These are phyloP conservation scores for Melanotaenia maccullochi DNA, from an alignment of 2,797 vertebrate species.

Conservation along the genomic window DNA sequence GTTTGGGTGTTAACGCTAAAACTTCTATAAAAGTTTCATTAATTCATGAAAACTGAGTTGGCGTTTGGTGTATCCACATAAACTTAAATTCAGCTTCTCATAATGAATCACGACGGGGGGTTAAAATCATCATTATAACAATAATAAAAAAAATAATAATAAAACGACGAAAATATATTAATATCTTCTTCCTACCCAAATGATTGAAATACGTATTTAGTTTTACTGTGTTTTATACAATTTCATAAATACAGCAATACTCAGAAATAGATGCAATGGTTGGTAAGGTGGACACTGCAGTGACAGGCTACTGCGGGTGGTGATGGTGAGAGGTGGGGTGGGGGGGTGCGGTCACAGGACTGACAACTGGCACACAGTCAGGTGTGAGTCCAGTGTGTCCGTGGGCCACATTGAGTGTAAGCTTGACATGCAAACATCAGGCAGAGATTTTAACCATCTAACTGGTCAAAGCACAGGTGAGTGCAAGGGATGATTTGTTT, in stretches of 20 bases:
- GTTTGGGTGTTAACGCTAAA: not conserved
- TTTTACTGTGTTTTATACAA: not conserved
- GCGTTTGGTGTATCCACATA: not conserved
- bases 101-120: too few relatives aligned
- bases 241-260: not conserved
- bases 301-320: constrained; percentile 22
- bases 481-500: constrained; percentile 26
- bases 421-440: constrained; percentile 76
- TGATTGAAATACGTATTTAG: not conserved
- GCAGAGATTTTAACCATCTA: constrained; percentile 62
- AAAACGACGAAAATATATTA: not conserved
- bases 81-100: not conserved
- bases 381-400: constrained; percentile 62
- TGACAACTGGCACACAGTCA: constrained; percentile 61
- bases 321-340: not conserved
- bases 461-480: constrained; percentile 66
- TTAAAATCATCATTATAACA: too few relatives aligned
- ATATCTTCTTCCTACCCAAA: not conserved
- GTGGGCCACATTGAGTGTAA: constrained; percentile 38
- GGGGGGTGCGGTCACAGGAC: constrained; percentile 55
- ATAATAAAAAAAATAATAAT: not conserved
- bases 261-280: not conserved
- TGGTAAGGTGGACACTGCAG: constrained; percentile 12
- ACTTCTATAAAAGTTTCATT: not conserved
- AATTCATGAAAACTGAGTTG: not conserved